These are phyloP conservation scores for Heterochromis multidens DNA, from an alignment of 2,113 vertebrate species.

Conservation along the genomic window DNA sequence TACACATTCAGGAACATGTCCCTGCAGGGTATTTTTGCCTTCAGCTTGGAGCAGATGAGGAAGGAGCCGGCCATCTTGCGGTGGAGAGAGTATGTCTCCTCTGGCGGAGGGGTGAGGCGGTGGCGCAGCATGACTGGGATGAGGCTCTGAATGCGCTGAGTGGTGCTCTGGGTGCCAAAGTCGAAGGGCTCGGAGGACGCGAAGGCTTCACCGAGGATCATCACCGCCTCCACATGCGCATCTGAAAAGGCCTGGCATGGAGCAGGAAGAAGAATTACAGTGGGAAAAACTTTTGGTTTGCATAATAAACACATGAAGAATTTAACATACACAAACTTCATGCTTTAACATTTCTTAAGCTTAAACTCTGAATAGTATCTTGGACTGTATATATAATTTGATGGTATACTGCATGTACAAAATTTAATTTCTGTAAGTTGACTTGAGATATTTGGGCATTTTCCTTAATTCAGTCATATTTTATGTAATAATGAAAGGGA, in stretches of 20 bases:
- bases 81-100: conserved; percentile 89
- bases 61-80: conserved; percentile 92
- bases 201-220: conserved; percentile 90
- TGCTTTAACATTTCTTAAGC: no score
- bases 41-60: conserved; percentile 87
- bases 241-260: conserved; percentile 78
- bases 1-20: conserved; percentile 83
- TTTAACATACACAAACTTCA: neutral
- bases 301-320: neutral
- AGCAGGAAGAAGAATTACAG: neutral
- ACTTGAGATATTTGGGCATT: no score
- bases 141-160: conserved; percentile 81
- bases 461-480: neutral
- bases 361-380: no score
- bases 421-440: no score
- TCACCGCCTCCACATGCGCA: conserved; percentile 86
- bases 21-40: conserved; percentile 77
- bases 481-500: neutral
- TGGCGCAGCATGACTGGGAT: conserved; percentile 84
- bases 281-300: neutral
- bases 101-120: conserved; percentile 84
- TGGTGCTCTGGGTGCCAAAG: conserved; percentile 83
- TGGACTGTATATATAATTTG: neutral
- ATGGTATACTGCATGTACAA: no score
- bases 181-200: conserved; percentile 77